phyloP scores from a whole-genome alignment of 2,888 invertebrate species.

The Hydriomena furcata region DNA sequence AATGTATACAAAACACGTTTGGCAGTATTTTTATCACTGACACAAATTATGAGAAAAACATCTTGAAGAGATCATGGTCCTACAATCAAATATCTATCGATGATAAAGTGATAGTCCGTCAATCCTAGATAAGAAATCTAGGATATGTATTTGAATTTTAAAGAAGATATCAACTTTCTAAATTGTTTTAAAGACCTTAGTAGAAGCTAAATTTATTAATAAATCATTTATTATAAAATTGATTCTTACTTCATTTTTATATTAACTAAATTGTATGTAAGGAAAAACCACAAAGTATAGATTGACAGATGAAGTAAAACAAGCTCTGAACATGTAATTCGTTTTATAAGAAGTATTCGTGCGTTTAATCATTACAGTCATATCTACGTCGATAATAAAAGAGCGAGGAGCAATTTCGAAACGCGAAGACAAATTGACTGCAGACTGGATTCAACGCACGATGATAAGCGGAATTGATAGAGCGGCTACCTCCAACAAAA shows the following conservation, averaged over 20 bases:
- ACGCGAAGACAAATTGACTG: conserved; percentile 69
- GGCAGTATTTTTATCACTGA: conserved; percentile 13
- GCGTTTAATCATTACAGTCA: conserved; percentile 42
- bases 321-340: not conserved
- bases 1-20: conserved; percentile 21
- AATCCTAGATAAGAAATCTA: not conserved
- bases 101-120: too few relatives aligned
- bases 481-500: conserved; percentile 64
- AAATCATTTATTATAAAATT: too few relatives aligned
- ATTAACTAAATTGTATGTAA: too few relatives aligned
- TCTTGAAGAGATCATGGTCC: conserved; percentile 5
- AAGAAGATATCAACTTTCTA: too few relatives aligned
- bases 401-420: conserved; percentile 57
- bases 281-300: too few relatives aligned
- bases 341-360: not conserved
- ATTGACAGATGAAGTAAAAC: not conserved
- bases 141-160: too few relatives aligned
- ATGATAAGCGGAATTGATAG: conserved; percentile 76
- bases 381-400: conserved; percentile 53
- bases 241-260: too few relatives aligned
- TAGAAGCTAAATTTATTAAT: too few relatives aligned
- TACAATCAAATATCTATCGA: too few relatives aligned
- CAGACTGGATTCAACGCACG: conserved; percentile 47
- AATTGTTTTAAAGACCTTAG: not conserved
- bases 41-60: conserved; percentile 16